Conservation (phyloP, 2,888 invertebrate species). For the Phoenoteleia sp. region DNA sequence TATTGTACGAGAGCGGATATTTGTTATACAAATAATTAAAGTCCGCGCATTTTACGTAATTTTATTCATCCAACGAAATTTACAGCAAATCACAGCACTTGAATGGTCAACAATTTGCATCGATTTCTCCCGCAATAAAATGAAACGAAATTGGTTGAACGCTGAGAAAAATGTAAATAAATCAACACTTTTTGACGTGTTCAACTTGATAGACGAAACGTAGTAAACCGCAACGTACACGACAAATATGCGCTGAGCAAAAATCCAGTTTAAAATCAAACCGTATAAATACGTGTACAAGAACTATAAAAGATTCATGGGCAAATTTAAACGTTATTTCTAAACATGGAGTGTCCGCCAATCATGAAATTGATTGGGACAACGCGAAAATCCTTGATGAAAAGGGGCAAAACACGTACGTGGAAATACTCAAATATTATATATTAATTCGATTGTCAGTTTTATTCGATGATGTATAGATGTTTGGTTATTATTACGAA, state of each 20-base stretch:
- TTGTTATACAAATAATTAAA: conserved; percentile 12
- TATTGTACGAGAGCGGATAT: background rate
- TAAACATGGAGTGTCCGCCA: conserved; percentile 4
- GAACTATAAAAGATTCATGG: conserved; percentile 19
- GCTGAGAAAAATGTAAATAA: conserved; percentile 2
- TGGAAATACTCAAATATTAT: background rate
- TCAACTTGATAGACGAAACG: background rate
- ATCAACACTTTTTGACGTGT: background rate
- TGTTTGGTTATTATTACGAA: background rate
- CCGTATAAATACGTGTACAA: conserved; percentile 5
- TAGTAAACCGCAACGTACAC: conserved; percentile 1
- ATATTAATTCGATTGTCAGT: background rate
- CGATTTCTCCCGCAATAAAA: background rate
- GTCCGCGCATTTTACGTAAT: background rate
- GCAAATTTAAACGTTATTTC: background rate
- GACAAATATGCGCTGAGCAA: background rate
- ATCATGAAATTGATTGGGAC: conserved; percentile 14
- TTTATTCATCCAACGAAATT: too few species aligned
- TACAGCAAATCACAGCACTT: too few species aligned
- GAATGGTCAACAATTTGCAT: background rate
- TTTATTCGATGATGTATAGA: background rate
- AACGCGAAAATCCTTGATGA: background rate
- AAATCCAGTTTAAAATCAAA: conserved; percentile 4
- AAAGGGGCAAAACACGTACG: background rate
- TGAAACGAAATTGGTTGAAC: background rate